phyloP scores from a whole-genome alignment of 2,797 vertebrate genomes.

The Dendrocincla tyrannina region DNA sequence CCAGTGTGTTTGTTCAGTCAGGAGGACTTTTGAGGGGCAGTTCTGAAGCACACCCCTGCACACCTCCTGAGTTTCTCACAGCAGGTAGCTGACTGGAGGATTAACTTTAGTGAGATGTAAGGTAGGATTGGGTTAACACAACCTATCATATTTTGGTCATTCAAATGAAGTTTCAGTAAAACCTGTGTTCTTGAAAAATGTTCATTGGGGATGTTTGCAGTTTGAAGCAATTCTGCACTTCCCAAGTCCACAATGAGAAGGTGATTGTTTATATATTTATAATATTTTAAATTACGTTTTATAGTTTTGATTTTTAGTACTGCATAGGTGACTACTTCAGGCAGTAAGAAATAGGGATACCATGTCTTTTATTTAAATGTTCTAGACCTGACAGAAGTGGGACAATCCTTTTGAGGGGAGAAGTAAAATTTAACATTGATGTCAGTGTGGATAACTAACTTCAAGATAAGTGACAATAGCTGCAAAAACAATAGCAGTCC shows the following conservation, averaged over 20 bases:
- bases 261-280: not conserved
- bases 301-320: not conserved
- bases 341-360: not conserved
- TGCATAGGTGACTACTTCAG: not conserved
- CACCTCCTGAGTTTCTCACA: not conserved
- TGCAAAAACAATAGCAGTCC: not conserved
- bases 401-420: not conserved
- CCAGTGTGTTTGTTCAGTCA: not conserved
- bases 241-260: not conserved
- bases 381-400: not conserved
- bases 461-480: not conserved
- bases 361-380: not conserved
- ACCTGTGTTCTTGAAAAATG: not conserved
- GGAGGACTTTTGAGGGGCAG: not conserved
- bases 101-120: not conserved
- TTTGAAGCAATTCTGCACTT: not conserved
- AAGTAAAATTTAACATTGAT: not conserved
- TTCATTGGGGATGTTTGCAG: not conserved
- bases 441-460: not conserved
- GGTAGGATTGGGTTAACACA: not conserved
- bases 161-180: not conserved
- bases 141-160: not conserved
- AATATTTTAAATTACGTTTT: not conserved
- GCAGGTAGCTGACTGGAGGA: not conserved
- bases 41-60: not conserved